These are phyloP conservation scores for Ispidina picta DNA, from an alignment of 2,797 vertebrate species.

Conservation along the genomic window DNA sequence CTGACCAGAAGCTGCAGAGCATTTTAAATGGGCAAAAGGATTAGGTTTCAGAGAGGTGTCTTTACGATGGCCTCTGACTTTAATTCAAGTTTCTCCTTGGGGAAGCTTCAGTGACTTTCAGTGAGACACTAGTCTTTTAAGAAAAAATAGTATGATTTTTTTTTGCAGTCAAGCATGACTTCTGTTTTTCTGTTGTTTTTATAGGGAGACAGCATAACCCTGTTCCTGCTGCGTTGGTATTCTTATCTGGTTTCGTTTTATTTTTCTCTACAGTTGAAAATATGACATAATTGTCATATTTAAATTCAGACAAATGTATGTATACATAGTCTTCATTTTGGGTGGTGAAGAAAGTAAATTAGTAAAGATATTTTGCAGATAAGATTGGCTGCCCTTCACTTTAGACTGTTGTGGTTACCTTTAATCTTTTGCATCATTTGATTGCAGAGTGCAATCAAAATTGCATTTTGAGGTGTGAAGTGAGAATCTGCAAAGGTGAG, in stretches of 20 bases:
- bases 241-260: background rate
- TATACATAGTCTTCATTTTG: background rate
- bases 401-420: background rate
- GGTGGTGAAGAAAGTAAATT: background rate
- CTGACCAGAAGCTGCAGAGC: background rate
- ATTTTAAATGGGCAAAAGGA: slow-evolving; percentile 43
- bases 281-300: background rate
- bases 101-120: slow-evolving; percentile 39
- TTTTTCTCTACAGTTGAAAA: background rate
- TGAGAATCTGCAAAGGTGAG: background rate
- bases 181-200: background rate
- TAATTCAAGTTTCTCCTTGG: slow-evolving; percentile 34
- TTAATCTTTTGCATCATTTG: background rate
- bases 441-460: background rate
- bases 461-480: background rate
- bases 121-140: background rate
- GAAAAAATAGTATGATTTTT: background rate
- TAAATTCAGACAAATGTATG: background rate
- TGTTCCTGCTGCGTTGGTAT: background rate
- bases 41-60: slow-evolving; percentile 46
- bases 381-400: background rate
- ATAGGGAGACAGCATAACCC: background rate
- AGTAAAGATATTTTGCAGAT: background rate
- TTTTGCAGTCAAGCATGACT: slow-evolving; percentile 23
- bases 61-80: slow-evolving; percentile 48